phyloP scores from a whole-genome alignment of 1,140 invertebrate genomes.

The Melipona quadrifasciata region DNA sequence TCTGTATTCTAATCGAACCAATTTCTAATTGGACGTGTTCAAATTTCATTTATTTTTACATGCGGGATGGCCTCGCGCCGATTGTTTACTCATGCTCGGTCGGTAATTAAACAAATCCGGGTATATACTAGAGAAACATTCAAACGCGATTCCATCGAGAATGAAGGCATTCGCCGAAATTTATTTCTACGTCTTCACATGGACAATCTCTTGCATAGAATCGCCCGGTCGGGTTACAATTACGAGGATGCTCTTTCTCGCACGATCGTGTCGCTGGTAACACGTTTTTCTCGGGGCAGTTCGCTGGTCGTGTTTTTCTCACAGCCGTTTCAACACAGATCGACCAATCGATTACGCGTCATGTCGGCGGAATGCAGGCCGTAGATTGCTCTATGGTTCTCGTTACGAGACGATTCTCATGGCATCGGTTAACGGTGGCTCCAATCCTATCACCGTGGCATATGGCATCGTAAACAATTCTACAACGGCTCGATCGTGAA shows the following conservation, averaged over 20 bases:
- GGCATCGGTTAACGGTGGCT: neutral
- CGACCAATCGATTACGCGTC: slow-evolving; percentile 58
- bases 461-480: slow-evolving; percentile 21
- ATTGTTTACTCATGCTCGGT: neutral
- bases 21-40: neutral
- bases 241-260: neutral
- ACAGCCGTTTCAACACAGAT: slow-evolving; percentile 37
- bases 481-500: neutral
- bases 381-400: neutral
- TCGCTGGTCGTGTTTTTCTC: neutral
- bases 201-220: neutral
- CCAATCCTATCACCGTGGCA: neutral
- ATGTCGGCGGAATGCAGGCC: slow-evolving; percentile 65
- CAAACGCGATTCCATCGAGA: neutral
- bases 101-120: neutral
- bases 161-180: neutral
- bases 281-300: neutral
- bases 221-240: neutral
- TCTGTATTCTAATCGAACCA: no score
- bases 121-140: neutral
- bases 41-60: neutral
- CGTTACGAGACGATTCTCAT: slow-evolving; percentile 4
- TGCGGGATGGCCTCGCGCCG: neutral
- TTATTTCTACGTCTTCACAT: neutral
- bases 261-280: neutral